These are phyloP conservation scores for Drosophila aldrichi DNA, from an alignment of 2,888 invertebrate genomes.

Conservation along the genomic window DNA sequence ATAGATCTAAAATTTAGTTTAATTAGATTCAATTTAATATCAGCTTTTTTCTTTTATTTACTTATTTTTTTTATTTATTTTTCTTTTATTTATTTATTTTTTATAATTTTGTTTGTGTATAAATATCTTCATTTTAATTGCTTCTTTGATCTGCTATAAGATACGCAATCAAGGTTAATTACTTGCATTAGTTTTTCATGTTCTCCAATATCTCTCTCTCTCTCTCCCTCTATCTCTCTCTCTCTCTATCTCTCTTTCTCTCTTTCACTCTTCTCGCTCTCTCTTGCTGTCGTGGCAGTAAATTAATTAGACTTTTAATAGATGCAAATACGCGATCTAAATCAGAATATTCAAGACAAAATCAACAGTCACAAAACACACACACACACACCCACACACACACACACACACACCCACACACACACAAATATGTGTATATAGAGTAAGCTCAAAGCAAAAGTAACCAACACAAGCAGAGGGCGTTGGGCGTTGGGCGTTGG, in stretches of 20 bases:
- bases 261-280: too few relatives aligned
- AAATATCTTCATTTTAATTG: not conserved
- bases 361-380: slow-evolving; percentile 47
- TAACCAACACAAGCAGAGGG: not conserved
- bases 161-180: slow-evolving; percentile 3
- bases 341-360: slow-evolving; percentile 63
- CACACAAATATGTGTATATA: not conserved
- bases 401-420: not conserved
- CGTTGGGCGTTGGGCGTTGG: not conserved
- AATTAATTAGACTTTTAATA: slow-evolving; percentile 21
- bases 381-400: not conserved
- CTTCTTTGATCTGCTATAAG: not conserved
- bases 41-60: not conserved
- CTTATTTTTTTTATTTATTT: too few relatives aligned
- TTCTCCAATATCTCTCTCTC: too few relatives aligned
- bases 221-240: too few relatives aligned
- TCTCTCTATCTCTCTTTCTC: too few relatives aligned
- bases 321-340: slow-evolving; percentile 42
- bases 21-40: too few relatives aligned
- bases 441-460: not conserved
- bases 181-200: not conserved
- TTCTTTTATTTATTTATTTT: not conserved
- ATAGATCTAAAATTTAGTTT: too few relatives aligned
- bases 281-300: not conserved
- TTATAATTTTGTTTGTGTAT: too few relatives aligned